Base-by-base conservation (phyloP, 1,140 invertebrate genomes). In the Pseudomyrmex gracilis region DNA sequence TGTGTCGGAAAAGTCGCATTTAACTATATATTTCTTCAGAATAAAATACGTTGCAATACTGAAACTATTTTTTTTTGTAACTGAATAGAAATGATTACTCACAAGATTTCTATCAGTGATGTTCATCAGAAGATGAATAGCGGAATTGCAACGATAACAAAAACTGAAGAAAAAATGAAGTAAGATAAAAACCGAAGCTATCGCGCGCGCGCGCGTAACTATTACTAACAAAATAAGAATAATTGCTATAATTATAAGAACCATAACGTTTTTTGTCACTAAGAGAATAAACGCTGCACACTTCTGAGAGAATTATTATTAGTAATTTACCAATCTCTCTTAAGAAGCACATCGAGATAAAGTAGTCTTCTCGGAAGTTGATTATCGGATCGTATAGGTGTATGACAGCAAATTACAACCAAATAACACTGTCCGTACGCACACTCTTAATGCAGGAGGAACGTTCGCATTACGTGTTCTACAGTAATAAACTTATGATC, bases 401-500 rank as follows among this genome's bases (percentile, higher is more conserved):
- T 63, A 49, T 51, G 43, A 49, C 15, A 60, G 66, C 53, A 80
- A 80, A 70, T 80, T 71, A 70, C 51, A n/a, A 45, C 24, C 51
- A 67, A 64, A 68, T 57, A 58, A 70, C 66, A 53, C 47, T 13
- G 49, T 45, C 51, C 51, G 8, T 51, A 53, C 49, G 22, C 45
- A 74, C 20, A 22, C 34, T 45, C 34, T 10, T 22, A 24, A 51
- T 51, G 12, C n/a, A 12, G 45, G 5, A 53, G 58, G 49, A 58
- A 71, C 20, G n/a, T 77, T 43, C 51, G 76, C 76, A 53, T 78
- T 78, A 78, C 64, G 49, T 47, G 76, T 57, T 57, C 20, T 20
- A 68, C 22, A 22, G 20, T 70, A 71, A 70, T 71, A 71, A 80
- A 80, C 66, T 80, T 55, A 70, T 80, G 66, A 71, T 80, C 76